These are phyloP conservation scores for Colletes collaris DNA, from an alignment of 2,888 invertebrate genomes.

Conservation along the genomic window DNA sequence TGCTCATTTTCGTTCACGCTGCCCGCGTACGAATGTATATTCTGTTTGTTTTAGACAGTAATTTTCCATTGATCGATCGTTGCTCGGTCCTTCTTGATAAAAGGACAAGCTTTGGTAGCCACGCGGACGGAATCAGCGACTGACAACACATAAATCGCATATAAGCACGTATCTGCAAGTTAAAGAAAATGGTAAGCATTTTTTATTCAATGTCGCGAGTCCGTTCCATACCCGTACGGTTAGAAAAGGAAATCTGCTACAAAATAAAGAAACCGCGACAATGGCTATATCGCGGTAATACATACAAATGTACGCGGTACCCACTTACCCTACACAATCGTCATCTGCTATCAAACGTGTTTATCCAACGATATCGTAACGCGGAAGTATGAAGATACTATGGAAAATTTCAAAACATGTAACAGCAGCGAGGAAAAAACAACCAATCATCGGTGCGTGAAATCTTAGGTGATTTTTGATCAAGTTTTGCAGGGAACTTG, in stretches of 20 bases:
- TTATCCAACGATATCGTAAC: not conserved
- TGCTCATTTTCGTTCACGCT: not conserved
- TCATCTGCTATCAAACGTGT: not conserved
- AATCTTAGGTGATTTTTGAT: too few relatives aligned
- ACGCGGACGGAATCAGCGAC: not conserved
- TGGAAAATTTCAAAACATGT: too few relatives aligned
- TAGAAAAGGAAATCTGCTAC: not conserved
- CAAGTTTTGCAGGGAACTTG: not conserved
- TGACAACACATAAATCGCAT: not conserved
- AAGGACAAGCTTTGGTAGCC: not conserved
- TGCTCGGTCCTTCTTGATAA: not conserved
- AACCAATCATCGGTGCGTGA: too few relatives aligned
- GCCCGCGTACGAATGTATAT: not conserved
- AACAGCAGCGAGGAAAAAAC: too few relatives aligned
- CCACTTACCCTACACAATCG: too few relatives aligned
- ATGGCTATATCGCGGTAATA: not conserved
- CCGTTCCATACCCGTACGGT: not conserved
- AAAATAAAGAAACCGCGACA: not conserved
- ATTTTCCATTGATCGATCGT: slow-evolving; percentile 17
- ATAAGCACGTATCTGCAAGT: not conserved
- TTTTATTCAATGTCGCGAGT: too few relatives aligned
- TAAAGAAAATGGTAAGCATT: too few relatives aligned
- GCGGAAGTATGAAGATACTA: too few relatives aligned
- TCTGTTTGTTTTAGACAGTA: not conserved
- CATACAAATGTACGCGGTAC: too few relatives aligned